A percentile compares a stretch with the other conserved stretches of the same genome.
phyloP scores from a whole-genome alignment of 2,113 vertebrate species.

The Stegastes partitus region DNA sequence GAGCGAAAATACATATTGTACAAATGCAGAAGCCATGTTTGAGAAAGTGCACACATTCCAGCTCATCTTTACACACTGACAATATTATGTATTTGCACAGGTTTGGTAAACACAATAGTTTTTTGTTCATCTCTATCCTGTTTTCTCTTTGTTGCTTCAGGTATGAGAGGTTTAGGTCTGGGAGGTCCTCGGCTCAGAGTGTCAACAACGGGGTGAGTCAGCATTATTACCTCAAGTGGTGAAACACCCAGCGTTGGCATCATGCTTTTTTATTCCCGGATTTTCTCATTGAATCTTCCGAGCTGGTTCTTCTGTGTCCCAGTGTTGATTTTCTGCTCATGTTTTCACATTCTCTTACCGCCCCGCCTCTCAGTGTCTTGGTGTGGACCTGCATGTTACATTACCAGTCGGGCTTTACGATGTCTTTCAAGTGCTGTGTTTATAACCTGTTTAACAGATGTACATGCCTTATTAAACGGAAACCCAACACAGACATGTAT shows the following conservation, averaged over 20 bases:
- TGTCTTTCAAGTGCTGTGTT: constrained; percentile 9
- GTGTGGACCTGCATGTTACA: constrained; percentile 38
- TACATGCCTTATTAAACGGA: constrained; percentile 41
- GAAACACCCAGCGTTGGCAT: constrained; percentile 9
- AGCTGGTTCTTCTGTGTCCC: not conserved
- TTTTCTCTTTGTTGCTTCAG: constrained; percentile 74
- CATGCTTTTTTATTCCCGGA: not conserved
- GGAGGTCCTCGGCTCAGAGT: constrained; percentile 88
- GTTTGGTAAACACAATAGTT: not conserved
- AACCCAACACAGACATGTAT: constrained; percentile 5
- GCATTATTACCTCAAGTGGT: not conserved
- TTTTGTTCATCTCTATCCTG: constrained; percentile 1
- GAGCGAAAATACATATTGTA: not conserved
- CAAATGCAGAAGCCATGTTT: not conserved
- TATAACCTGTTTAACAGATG: constrained; percentile 30
- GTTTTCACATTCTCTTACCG: constrained; percentile 9
- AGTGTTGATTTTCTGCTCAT: not conserved
- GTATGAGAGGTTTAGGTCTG: constrained; percentile 93
- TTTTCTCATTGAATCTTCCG: not conserved
- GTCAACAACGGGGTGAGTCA: constrained; percentile 94
- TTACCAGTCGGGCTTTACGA: constrained; percentile 1
- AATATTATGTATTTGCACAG: not conserved
- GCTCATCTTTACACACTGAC: not conserved
- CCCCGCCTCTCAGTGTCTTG: constrained; percentile 15
- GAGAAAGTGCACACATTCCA: not conserved